phyloP scores from a whole-genome alignment of 2,888 invertebrate genomes.

The Nomada hirtipes region DNA sequence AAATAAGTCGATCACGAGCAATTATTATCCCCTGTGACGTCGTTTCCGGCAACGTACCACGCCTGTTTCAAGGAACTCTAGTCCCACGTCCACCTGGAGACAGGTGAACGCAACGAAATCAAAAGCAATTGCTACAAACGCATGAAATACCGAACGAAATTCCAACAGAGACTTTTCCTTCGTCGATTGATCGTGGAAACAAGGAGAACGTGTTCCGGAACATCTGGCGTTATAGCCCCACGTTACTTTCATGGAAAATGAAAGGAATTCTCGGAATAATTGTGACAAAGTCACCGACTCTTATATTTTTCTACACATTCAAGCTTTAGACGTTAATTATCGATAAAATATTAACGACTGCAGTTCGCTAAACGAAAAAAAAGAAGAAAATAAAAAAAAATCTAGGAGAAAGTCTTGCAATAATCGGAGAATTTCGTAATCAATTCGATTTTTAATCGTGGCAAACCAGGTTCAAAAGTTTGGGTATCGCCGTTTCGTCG shows the following conservation, averaged over 20 bases:
- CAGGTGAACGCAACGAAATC: conserved; percentile 9
- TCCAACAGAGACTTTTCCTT: conserved; percentile 28
- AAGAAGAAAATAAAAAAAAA: no score
- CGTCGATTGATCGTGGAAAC: not conserved
- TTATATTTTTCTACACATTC: not conserved
- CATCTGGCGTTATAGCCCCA: not conserved
- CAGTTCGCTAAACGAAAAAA: no score
- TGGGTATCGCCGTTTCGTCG: not conserved
- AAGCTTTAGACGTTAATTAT: no score
- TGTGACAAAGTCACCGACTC: not conserved
- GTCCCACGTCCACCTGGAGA: conserved; percentile 2
- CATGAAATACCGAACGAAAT: conserved; percentile 35
- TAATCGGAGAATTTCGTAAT: not conserved
- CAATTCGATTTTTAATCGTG: not conserved
- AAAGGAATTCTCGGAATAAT: not conserved
- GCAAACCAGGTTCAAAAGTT: not conserved
- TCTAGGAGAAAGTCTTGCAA: not conserved
- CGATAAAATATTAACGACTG: no score
- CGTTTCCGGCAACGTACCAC: conserved; percentile 11
- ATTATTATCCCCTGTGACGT: not conserved
- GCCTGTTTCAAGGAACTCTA: conserved; percentile 14
- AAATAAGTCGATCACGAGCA: conserved; percentile 18
- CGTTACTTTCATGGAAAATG: not conserved
- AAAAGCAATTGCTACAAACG: not conserved
- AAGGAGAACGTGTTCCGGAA: not conserved